Evolutionary conservation across 2,113 vertebrate genomes (phyloP).

Genomic region (Macquaria australasica): DNA sequence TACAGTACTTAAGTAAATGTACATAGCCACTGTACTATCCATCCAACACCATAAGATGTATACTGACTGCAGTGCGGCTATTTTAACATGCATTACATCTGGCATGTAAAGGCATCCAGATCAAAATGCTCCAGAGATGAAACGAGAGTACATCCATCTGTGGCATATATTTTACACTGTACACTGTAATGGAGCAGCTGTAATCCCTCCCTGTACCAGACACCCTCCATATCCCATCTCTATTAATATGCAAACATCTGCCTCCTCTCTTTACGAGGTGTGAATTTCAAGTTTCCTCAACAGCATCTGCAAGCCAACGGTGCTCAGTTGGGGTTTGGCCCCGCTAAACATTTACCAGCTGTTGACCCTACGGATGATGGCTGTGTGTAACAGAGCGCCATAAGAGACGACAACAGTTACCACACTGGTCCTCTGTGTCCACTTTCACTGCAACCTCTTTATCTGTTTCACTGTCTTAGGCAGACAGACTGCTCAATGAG

Average conservation of each 20-base stretch:
- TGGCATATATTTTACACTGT: constrained; percentile 50
- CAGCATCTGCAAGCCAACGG: constrained; percentile 72
- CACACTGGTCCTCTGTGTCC: constrained; percentile 65
- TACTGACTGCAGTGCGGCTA: constrained; percentile 14
- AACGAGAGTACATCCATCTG: constrained; percentile 67
- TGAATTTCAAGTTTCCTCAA: constrained; percentile 68
- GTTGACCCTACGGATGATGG: constrained; percentile 71
- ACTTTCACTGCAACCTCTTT: constrained; percentile 62
- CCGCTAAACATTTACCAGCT: constrained; percentile 76
- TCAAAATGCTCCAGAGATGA: constrained; percentile 69
- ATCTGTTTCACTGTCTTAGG: constrained; percentile 42
- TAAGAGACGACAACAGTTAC: constrained; percentile 65
- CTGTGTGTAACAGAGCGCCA: constrained; percentile 52
- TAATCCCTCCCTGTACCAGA: constrained; percentile 57
- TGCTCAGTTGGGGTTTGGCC: constrained; percentile 66
- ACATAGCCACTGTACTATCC: neutral
- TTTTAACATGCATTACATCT: constrained; percentile 30
- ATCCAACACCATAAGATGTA: constrained; percentile 2
- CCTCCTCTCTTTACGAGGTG: constrained; percentile 67
- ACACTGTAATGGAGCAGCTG: constrained; percentile 69
- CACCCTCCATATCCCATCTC: constrained; percentile 58
- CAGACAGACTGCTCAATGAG: constrained; percentile 42
- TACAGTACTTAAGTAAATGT: neutral
- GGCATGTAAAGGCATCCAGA: constrained; percentile 45
- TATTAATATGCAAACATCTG: constrained; percentile 85